Conservation (phyloP, 2,797 vertebrate species). For the Botia almorhae region DNA sequence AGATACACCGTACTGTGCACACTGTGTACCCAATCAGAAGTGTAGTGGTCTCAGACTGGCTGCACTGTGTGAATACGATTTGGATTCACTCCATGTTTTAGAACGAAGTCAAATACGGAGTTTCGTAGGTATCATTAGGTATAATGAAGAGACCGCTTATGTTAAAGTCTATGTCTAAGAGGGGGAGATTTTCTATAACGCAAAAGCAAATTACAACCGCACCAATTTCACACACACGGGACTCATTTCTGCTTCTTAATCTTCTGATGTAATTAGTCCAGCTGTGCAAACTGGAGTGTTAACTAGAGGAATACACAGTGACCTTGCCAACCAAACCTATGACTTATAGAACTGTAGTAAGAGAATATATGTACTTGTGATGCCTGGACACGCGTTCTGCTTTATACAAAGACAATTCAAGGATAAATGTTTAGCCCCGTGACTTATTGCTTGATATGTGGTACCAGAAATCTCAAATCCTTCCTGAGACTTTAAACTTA, state of each 20-base stretch:
- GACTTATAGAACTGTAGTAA: too few relatives aligned
- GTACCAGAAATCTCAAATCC: too few relatives aligned
- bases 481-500: too few relatives aligned
- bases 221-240: slow-evolving; percentile 27
- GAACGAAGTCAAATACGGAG: slow-evolving; percentile 10
- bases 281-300: slow-evolving; percentile 56
- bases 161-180: slow-evolving; percentile 19
- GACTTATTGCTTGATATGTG: too few relatives aligned
- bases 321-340: too few relatives aligned
- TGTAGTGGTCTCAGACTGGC: neutral
- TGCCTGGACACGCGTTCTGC: too few relatives aligned
- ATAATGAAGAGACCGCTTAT: neutral
- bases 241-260: slow-evolving; percentile 47
- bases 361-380: too few relatives aligned
- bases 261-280: slow-evolving; percentile 71
- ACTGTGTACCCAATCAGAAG: neutral
- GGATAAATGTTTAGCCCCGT: too few relatives aligned
- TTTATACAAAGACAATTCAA: too few relatives aligned
- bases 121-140: slow-evolving; percentile 9
- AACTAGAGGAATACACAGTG: slow-evolving; percentile 54
- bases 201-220: slow-evolving; percentile 36
- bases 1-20: neutral
- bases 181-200: slow-evolving; percentile 6
- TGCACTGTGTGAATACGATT: slow-evolving; percentile 25
- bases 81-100: slow-evolving; percentile 11